Conservation (phyloP, 2,797 vertebrate genomes). For the Melanotaenia maccullochi region DNA sequence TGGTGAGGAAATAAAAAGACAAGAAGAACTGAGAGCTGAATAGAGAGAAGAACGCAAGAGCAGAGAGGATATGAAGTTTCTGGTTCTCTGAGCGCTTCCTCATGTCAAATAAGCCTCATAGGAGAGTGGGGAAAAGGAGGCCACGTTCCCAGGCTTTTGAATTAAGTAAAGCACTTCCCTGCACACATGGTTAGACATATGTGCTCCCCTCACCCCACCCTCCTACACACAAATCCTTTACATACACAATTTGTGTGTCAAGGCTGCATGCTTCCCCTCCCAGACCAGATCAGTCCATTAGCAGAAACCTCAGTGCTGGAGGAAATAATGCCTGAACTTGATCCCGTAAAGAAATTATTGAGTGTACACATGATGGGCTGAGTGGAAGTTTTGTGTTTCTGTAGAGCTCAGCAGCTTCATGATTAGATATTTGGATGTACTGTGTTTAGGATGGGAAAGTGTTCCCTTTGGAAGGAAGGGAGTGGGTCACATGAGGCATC, state of each 20-base stretch:
- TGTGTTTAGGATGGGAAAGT: slow-evolving; percentile 27
- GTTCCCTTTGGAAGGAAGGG: slow-evolving; percentile 28
- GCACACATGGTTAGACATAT: slow-evolving; percentile 73
- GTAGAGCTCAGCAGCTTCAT: slow-evolving; percentile 17
- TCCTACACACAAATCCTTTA: slow-evolving; percentile 49
- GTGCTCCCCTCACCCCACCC: slow-evolving; percentile 23
- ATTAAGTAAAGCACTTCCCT: slow-evolving; percentile 68
- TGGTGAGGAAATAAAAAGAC: slow-evolving; percentile 10
- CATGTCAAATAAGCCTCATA: slow-evolving; percentile 63
- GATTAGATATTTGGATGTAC: slow-evolving; percentile 18
- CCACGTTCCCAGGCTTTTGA: slow-evolving; percentile 69
- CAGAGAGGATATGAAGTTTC: slow-evolving; percentile 57
- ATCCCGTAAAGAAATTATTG: slow-evolving; percentile 20
- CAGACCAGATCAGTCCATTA: slow-evolving; percentile 66
- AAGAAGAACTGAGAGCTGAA: slow-evolving; percentile 9
- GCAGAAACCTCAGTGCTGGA: slow-evolving; percentile 46
- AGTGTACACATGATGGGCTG: neutral
- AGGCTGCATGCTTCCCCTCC: slow-evolving; percentile 24
- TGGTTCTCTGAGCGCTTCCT: slow-evolving; percentile 67
- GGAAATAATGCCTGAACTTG: slow-evolving; percentile 33
- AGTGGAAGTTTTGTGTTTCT: slow-evolving; percentile 14
- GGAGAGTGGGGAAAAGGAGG: slow-evolving; percentile 62
- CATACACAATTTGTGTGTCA: slow-evolving; percentile 29
- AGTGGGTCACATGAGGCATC: slow-evolving; percentile 21
- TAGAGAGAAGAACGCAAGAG: slow-evolving; percentile 35